A percentile compares a stretch with the other conserved stretches of the same genome.
These are phyloP conservation scores for Acleris emargana DNA, from an alignment of 2,888 invertebrate species.

Conservation along the genomic window DNA sequence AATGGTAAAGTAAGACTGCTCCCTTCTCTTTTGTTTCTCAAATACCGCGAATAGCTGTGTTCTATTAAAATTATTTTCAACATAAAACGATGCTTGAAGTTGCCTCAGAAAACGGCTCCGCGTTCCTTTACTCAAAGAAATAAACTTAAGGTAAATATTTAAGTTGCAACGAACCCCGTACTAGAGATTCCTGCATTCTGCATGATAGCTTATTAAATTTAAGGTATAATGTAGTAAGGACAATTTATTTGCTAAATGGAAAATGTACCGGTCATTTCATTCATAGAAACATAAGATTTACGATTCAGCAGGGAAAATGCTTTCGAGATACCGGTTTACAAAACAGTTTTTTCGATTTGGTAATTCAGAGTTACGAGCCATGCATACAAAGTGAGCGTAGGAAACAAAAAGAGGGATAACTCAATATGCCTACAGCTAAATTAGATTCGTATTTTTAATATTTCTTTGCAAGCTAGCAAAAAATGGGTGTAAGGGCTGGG, in stretches of 20 bases:
- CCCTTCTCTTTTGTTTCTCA: background rate
- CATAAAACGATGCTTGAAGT: conserved; percentile 12
- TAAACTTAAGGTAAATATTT: too few relatives aligned
- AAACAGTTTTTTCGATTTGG: conserved; percentile 14
- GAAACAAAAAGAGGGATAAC: conserved; percentile 8
- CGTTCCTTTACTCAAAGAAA: too few relatives aligned
- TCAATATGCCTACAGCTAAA: conserved; percentile 1
- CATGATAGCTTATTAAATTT: background rate
- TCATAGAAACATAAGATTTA: conserved; percentile 16
- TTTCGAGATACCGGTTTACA: conserved; percentile 14
- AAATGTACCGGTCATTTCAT: conserved; percentile 2
- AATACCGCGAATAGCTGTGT: background rate
- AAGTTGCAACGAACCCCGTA: too few relatives aligned
- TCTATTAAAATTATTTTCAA: conserved; percentile 11
- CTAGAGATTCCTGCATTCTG: too few relatives aligned
- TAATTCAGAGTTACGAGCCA: conserved; percentile 16
- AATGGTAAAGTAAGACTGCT: too few relatives aligned
- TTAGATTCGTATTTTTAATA: conserved; percentile 6
- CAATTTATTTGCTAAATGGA: background rate
- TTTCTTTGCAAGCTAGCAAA: background rate
- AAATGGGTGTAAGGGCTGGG: too few relatives aligned
- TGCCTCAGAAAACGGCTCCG: conserved; percentile 5
- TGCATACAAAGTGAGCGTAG: conserved; percentile 20
- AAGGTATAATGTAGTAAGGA: background rate
- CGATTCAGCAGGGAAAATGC: conserved; percentile 17